Conservation (phyloP, 2,797 vertebrate genomes). For the Darevskia mixta region DNA sequence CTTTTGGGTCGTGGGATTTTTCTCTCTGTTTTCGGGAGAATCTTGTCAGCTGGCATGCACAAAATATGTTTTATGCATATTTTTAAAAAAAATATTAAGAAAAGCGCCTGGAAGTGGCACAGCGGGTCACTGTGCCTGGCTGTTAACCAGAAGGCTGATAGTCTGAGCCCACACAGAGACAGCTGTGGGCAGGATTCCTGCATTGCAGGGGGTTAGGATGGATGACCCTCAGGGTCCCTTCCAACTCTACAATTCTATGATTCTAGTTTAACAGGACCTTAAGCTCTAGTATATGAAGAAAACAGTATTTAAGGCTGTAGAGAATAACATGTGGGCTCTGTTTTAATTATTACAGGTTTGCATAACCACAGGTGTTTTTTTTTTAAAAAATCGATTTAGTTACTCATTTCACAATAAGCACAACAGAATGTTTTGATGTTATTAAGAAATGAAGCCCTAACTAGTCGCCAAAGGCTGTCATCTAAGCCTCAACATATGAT, state of each 20-base stretch:
- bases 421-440: background rate
- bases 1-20: background rate
- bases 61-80: background rate
- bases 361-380: background rate
- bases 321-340: background rate
- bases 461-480: conserved; percentile 74
- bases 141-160: too few species aligned
- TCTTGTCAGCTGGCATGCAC: background rate
- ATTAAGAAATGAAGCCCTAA: background rate
- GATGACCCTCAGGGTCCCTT: too few species aligned
- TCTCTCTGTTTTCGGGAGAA: conserved; percentile 10
- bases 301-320: background rate
- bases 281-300: background rate
- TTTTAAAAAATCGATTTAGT: background rate
- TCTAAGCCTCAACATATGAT: conserved; percentile 82
- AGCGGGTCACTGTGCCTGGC: too few species aligned
- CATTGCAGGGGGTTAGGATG: too few species aligned
- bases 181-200: too few species aligned
- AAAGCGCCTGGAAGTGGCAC: too few species aligned
- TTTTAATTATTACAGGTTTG: conserved; percentile 14
- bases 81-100: background rate
- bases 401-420: background rate
- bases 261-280: background rate
- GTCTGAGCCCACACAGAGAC: too few species aligned
- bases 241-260: too few species aligned